A percentile compares a stretch with the other conserved stretches of the same genome.
Conservation (phyloP, 2,113 vertebrate species). For the Lepisosteus oculatus region DNA sequence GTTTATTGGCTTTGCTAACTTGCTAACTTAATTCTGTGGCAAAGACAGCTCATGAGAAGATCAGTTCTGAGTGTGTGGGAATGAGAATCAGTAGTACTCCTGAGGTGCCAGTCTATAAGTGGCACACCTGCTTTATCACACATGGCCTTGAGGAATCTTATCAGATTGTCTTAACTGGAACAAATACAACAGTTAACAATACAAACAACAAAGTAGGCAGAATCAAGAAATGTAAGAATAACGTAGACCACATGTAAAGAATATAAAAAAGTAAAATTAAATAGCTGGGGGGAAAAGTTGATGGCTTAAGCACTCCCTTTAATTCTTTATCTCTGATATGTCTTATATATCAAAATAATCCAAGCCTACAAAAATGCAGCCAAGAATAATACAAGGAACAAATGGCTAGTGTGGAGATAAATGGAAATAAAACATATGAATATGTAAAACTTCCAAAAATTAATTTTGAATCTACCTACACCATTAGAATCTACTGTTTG, state of each 20-base stretch:
- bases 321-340: slow-evolving; percentile 52
- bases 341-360: slow-evolving; percentile 56
- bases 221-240: slow-evolving; percentile 39
- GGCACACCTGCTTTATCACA: background rate
- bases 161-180: background rate
- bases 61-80: background rate
- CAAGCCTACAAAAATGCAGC: slow-evolving; percentile 42
- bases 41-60: background rate
- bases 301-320: slow-evolving; percentile 34
- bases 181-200: slow-evolving; percentile 7
- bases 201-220: slow-evolving; percentile 37
- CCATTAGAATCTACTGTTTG: too few species aligned
- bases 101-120: background rate
- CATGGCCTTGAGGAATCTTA: slow-evolving; percentile 1
- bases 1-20: background rate
- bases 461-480: too few species aligned
- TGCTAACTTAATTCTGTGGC: too few species aligned
- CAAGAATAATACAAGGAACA: slow-evolving; percentile 39
- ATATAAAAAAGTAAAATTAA: slow-evolving; percentile 50
- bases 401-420: slow-evolving; percentile 42
- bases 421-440: slow-evolving; percentile 25
- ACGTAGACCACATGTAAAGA: slow-evolving; percentile 55
- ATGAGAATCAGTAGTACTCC: too few species aligned
- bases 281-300: slow-evolving; percentile 27
- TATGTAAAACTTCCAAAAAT: too few species aligned